These are phyloP conservation scores for Colossoma macropomum DNA, from an alignment of 2,113 vertebrate species.

Conservation along the genomic window DNA sequence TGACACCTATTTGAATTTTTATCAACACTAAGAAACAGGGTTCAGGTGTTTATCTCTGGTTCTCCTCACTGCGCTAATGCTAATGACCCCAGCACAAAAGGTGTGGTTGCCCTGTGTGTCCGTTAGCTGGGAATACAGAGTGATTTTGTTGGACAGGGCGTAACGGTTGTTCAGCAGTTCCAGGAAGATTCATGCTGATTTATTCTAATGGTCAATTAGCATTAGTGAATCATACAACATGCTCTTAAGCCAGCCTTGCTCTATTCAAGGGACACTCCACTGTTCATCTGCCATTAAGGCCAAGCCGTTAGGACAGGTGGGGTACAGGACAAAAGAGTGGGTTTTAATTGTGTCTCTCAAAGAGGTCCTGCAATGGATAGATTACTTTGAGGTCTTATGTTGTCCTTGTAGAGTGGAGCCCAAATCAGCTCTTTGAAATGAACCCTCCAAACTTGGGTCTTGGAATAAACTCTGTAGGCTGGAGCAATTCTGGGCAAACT, in stretches of 20 bases:
- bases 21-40: neutral
- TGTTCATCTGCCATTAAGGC: slow-evolving; percentile 23
- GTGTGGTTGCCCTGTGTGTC: neutral
- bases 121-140: slow-evolving; percentile 14
- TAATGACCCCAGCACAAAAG: slow-evolving; percentile 52
- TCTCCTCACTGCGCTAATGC: slow-evolving; percentile 37
- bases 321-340: neutral
- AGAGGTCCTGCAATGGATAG: neutral
- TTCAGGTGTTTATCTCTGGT: slow-evolving; percentile 11
- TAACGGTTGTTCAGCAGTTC: slow-evolving; percentile 28
- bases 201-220: slow-evolving; percentile 58
- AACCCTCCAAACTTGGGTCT: neutral
- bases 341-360: neutral
- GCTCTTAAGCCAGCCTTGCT: neutral
- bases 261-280: slow-evolving; percentile 12
- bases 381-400: neutral
- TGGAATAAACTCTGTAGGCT: neutral
- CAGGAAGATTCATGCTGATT: slow-evolving; percentile 57
- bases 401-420: neutral
- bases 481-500: neutral
- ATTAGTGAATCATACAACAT: slow-evolving; percentile 49
- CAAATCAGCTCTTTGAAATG: neutral
- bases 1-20: neutral
- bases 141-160: slow-evolving; percentile 35
- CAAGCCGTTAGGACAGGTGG: slow-evolving; percentile 21